phyloP scores from a whole-genome alignment of 2,113 vertebrate genomes.

The Malurus melanocephalus region DNA sequence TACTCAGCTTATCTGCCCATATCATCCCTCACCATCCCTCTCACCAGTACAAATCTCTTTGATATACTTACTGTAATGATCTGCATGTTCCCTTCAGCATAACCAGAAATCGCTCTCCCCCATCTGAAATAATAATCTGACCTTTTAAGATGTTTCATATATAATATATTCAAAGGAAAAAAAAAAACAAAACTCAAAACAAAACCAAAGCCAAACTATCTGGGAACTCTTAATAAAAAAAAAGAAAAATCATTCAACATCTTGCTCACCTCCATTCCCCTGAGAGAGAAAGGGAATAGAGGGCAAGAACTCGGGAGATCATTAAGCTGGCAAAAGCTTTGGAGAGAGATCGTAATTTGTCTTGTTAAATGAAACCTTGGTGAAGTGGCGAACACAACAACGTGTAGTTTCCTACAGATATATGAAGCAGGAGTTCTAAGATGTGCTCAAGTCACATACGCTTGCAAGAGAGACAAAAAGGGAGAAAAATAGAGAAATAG shows the following conservation, averaged over 20 bases:
- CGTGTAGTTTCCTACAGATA: not conserved
- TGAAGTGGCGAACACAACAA: slow-evolving; percentile 34
- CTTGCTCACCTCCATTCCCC: not conserved
- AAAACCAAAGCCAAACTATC: not conserved
- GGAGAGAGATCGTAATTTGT: slow-evolving; percentile 16
- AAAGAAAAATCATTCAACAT: not conserved
- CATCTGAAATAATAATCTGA: slow-evolving; percentile 31
- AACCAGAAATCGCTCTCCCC: not conserved
- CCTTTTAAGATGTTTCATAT: slow-evolving; percentile 5
- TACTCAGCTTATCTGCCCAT: not conserved
- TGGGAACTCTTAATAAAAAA: slow-evolving; percentile 29
- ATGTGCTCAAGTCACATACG: slow-evolving; percentile 42
- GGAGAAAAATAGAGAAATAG: slow-evolving; percentile 68
- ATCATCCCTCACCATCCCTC: not conserved
- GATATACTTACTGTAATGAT: slow-evolving; percentile 26
- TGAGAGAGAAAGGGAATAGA: not conserved
- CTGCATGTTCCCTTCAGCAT: slow-evolving; percentile 28
- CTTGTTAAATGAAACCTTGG: slow-evolving; percentile 49
- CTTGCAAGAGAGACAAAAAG: slow-evolving; percentile 61
- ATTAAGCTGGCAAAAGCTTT: slow-evolving; percentile 17
- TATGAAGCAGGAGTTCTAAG: slow-evolving; percentile 45
- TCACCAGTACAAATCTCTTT: not conserved
- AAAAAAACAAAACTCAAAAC: not conserved
- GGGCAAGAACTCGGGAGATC: not conserved
- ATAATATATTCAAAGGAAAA: slow-evolving; percentile 37